A percentile compares a stretch with the other conserved stretches of the same genome.
Evolutionary conservation across 2,113 vertebrate genomes (phyloP).

Genomic region (Halichoeres trimaculatus): DNA sequence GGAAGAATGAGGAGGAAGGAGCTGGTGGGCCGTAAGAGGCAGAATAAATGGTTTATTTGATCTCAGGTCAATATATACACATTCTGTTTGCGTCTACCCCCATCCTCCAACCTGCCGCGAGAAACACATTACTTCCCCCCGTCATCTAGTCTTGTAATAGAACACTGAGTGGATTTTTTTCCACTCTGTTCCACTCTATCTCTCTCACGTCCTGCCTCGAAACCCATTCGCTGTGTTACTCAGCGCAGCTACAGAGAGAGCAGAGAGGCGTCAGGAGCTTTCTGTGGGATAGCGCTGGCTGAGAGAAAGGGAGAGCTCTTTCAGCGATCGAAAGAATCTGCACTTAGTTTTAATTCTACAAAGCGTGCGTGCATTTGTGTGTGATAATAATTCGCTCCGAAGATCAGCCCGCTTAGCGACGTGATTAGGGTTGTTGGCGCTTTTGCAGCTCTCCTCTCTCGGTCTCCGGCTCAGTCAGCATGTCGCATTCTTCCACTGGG

Average conservation of each 20-base stretch:
- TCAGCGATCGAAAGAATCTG: not conserved
- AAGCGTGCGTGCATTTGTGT: slow-evolving; percentile 7
- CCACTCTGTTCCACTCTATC: slow-evolving; percentile 35
- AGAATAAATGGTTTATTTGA: slow-evolving; percentile 59
- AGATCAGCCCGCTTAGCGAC: slow-evolving; percentile 39
- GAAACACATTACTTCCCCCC: slow-evolving; percentile 46
- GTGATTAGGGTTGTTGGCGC: slow-evolving; percentile 31
- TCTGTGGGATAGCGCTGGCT: slow-evolving; percentile 28
- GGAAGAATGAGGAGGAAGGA: not conserved
- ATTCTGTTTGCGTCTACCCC: slow-evolving; percentile 31
- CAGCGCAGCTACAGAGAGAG: slow-evolving; percentile 50
- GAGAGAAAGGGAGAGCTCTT: not conserved
- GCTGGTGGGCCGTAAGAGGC: slow-evolving; percentile 14
- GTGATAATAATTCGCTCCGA: slow-evolving; percentile 57
- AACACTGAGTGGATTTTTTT: slow-evolving; percentile 54
- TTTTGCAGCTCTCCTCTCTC: slow-evolving; percentile 23
- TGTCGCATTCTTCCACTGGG: slow-evolving; percentile 34
- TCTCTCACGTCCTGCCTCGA: slow-evolving; percentile 46
- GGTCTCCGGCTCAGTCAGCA: slow-evolving; percentile 12
- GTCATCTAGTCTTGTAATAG: slow-evolving; percentile 62
- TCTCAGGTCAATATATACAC: slow-evolving; percentile 57
- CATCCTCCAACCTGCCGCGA: slow-evolving; percentile 23
- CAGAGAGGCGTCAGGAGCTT: slow-evolving; percentile 33
- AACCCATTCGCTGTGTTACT: slow-evolving; percentile 59
- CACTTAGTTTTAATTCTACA: slow-evolving; percentile 1